phyloP scores from a whole-genome alignment of 2,888 invertebrate genomes.

The Andrena trimmerana region DNA sequence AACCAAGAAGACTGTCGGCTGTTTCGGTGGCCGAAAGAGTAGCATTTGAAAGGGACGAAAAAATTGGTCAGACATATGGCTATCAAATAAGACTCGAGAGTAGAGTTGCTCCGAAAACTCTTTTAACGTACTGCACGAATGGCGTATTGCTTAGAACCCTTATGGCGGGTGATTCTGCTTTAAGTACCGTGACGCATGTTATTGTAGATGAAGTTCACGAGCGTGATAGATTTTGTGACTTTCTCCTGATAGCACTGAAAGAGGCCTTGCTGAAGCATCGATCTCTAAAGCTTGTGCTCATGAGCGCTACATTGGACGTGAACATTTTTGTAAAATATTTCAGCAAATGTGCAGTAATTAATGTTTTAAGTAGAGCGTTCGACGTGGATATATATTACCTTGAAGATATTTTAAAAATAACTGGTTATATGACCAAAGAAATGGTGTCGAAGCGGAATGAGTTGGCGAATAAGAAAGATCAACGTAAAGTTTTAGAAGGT shows the following conservation, averaged over 20 bases:
- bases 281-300: constrained; percentile 93
- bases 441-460: constrained; percentile 85
- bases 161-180: constrained; percentile 91
- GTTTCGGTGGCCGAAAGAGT: constrained; percentile 96
- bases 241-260: constrained; percentile 93
- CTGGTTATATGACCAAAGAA: constrained; percentile 86
- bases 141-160: constrained; percentile 95
- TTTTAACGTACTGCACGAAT: constrained; percentile 96
- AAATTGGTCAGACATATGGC: constrained; percentile 90
- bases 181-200: constrained; percentile 93
- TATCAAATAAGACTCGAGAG: constrained; percentile 97
- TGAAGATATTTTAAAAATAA: constrained; percentile 91
- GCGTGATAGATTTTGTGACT: constrained; percentile 96
- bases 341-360: constrained; percentile 91
- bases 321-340: constrained; percentile 94
- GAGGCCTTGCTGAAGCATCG: constrained; percentile 90
- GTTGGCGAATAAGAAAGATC: constrained; percentile 81
- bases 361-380: constrained; percentile 91
- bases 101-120: constrained; percentile 91
- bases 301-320: constrained; percentile 97
- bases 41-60: constrained; percentile 90
- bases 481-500: constrained; percentile 82
- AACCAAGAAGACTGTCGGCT: constrained; percentile 96
- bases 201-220: constrained; percentile 98
- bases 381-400: constrained; percentile 92